phyloP scores from a whole-genome alignment of 2,113 vertebrate genomes.

The Caloenas nicobarica region DNA sequence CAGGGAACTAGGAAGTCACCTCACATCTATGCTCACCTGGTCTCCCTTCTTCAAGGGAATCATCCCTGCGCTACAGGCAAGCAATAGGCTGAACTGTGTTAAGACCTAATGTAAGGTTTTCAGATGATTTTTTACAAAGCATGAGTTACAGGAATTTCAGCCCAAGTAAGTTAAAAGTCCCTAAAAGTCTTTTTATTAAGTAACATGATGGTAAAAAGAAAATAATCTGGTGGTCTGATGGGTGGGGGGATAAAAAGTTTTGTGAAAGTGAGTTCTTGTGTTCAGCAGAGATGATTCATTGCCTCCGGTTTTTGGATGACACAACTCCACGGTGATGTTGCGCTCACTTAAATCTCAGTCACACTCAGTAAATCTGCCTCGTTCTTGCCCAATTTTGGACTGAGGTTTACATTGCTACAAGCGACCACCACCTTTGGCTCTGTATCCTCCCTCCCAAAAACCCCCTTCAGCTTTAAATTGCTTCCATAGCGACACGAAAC shows the following conservation, averaged over 20 bases:
- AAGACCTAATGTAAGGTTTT: neutral
- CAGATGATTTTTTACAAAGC: neutral
- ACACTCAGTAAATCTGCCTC: neutral
- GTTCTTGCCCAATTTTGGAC: neutral
- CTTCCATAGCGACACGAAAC: neutral
- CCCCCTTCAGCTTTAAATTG: neutral
- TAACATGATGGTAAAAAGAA: neutral
- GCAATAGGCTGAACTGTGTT: neutral
- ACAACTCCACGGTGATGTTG: neutral
- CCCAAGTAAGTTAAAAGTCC: neutral
- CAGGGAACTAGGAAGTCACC: neutral
- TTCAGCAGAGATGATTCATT: neutral
- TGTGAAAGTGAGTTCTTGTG: neutral
- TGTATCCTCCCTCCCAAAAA: neutral
- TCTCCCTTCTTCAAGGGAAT: neutral
- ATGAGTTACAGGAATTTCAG: neutral
- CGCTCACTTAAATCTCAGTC: neutral
- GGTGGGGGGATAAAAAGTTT: neutral
- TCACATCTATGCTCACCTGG: neutral
- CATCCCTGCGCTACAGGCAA: neutral
- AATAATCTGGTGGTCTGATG: neutral
- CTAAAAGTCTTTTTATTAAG: neutral
- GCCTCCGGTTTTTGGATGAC: neutral
- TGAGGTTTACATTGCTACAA: neutral
- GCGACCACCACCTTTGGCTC: neutral